Base-by-base conservation (phyloP, 2,113 vertebrate genomes). In the Thamnophis sirtalis region DNA sequence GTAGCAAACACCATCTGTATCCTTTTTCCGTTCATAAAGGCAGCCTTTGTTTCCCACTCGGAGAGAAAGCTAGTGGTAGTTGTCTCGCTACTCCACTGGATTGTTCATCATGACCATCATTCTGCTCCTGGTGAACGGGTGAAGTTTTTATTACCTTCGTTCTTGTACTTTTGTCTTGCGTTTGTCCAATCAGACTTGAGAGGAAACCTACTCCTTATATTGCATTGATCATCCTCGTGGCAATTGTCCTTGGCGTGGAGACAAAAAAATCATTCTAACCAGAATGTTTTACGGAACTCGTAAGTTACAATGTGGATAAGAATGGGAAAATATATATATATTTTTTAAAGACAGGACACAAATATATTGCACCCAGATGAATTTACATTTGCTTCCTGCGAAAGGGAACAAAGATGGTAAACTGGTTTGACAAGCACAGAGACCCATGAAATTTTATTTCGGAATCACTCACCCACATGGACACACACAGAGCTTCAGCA, bases 11-110 rank as follows among this genome's bases (percentile, higher is more conserved):
- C 96, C 95, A 96, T 96, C 96, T 96, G 96, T 96, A 97, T 97
- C 96, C 96, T 96, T 96, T 97, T 97, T 95, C 96, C 95, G 93
- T 95, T 93, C 94, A 95, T 97, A 96, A 97, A 97, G 96, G 95
- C 96, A 96, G 95, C 94, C 94, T 97, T 96, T 96, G 96, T 95
- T 93, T 94, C 49, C 95, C 92, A 15, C 15, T 89, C 48, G 89
- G 96, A 96, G 93, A 93, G 96, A 96, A 96, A 96, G 94, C 93
- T 95, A 95, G 90, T 93, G 93, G 51, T 91, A 93, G 93, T 93
- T 96, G 93, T 94, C 95, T 88, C 94, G 93, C 95, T 94, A 94
- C 93, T 94, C 92, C 92, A 93, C 92, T 91, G 90, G 93, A 92
- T 90, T 95, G 95, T 93, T 95, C 87, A 58, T 89, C 91, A 48